Base-by-base conservation (phyloP, 30 jellyfish, hydroid and myxozoan genomes). In the Cassiopea xamachana region DNA sequence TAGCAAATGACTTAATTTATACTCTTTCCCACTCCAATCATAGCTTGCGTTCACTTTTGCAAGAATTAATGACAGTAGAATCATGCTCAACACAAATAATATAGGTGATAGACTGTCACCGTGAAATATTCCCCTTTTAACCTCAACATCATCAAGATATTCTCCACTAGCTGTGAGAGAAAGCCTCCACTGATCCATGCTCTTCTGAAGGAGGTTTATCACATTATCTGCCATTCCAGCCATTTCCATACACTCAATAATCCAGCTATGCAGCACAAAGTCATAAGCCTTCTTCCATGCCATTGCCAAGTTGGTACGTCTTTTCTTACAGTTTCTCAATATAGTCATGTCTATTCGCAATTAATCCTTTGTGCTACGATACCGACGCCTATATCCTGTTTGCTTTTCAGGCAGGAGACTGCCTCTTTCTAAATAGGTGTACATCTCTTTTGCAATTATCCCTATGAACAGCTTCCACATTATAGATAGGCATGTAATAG, bases 41-140 rank as follows among this genome's bases (percentile, higher is more conserved):
- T 68, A 43, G 19, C 79, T 60, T 18, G 86, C 79, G 61, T 68
- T 69, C 1, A 48, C 12, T 4, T 64, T 69, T n/a, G 18, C 77
- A 48, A 88, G 86, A 27, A 77, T 77, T 15, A 77, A 39, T 7
- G 86, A 46, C 45, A 76, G 9, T 47, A 91, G 93, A 1, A 87
- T 61, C 85, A 88, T 77, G 27, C 71, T 62, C 18, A 78, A 19
- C 51, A 68, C 86, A 78, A 79, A 78, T 15, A 88, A 68, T 6
- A 71, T 10, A 2, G 95, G 95, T 39, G 91, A 88, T 15, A 88
- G 86, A 14, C 69, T 69, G 48, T 88, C 90, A 12, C 95, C 91
- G 69, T 79, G 95, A 78, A 88, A 88, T 72, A 79, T 79, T 2
- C 95, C 91, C 14, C 91, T 67, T 55, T 71, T 68, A 2, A 88